A percentile compares a stretch with the other conserved stretches of the same genome.
Conservation (phyloP, 2,113 vertebrate genomes). For the Nothocercus nigrocapillus region DNA sequence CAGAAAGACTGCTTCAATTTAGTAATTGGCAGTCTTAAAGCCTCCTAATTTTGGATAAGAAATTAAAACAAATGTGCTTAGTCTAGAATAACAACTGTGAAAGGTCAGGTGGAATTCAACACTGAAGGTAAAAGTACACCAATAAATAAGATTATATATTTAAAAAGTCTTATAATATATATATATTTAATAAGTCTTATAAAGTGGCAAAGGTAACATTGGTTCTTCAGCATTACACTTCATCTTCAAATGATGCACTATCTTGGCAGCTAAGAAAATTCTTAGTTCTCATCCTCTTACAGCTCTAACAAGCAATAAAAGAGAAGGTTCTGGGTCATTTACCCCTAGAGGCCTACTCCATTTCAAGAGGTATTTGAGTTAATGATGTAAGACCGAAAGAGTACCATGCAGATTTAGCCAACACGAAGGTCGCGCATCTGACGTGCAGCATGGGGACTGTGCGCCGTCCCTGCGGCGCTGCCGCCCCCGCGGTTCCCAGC, state of each 20-base stretch:
- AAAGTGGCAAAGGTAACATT: not conserved
- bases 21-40: not conserved
- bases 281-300: not conserved
- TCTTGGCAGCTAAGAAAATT: constrained; percentile 43
- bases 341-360: not conserved
- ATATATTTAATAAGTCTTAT: not conserved
- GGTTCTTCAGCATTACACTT: not conserved
- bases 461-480: not conserved
- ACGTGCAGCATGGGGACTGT: not conserved
- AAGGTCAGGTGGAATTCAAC: not conserved
- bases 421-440: fast-evolving
- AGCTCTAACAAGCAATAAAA: constrained; percentile 25
- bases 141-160: not conserved
- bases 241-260: not conserved
- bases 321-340: constrained; percentile 39
- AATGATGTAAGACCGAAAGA: not conserved
- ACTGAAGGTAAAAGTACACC: not conserved
- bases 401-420: not conserved
- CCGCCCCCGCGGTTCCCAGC: not conserved
- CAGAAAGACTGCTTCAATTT: not conserved
- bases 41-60: not conserved
- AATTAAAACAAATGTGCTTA: not conserved
- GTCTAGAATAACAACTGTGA: not conserved
- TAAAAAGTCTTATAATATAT: not conserved
- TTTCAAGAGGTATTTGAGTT: constrained; percentile 33